Conservation (phyloP, 2,888 invertebrate genomes). For the Sympetrum striolatum region DNA sequence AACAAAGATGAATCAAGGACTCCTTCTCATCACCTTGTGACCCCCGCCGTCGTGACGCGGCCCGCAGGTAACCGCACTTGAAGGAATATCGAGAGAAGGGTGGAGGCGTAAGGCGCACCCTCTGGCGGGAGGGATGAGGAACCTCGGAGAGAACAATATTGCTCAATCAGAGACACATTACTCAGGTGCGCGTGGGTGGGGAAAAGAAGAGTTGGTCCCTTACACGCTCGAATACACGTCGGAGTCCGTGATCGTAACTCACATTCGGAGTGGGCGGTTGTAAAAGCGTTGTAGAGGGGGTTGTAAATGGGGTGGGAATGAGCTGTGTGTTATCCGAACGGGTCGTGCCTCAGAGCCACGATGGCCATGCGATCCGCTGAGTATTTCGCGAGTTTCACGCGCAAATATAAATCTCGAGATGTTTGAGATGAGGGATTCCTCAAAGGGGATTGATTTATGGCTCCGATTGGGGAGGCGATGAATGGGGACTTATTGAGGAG, state of each 20-base stretch:
- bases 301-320: background rate
- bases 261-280: constrained; percentile 10
- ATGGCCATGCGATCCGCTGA: background rate
- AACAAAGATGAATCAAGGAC: too few relatives aligned
- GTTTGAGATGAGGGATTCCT: background rate
- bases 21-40: background rate
- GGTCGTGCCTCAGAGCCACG: constrained; percentile 2
- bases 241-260: constrained; percentile 9
- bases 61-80: background rate
- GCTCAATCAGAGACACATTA: constrained; percentile 43
- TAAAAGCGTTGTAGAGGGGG: constrained; percentile 2
- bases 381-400: background rate
- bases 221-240: constrained; percentile 34
- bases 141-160: constrained; percentile 23
- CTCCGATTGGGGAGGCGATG: background rate
- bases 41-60: background rate
- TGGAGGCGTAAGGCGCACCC: background rate
- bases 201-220: background rate
- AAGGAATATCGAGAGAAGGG: constrained; percentile 2
- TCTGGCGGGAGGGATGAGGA: background rate
- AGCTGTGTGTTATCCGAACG: constrained; percentile 3
- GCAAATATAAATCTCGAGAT: background rate
- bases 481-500: background rate
- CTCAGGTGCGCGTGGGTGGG: constrained; percentile 16
- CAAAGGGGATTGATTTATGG: background rate